Evolutionary conservation across 2,113 vertebrate genomes (phyloP).

Genomic region (Sinocyclocheilus rhinocerous): DNA sequence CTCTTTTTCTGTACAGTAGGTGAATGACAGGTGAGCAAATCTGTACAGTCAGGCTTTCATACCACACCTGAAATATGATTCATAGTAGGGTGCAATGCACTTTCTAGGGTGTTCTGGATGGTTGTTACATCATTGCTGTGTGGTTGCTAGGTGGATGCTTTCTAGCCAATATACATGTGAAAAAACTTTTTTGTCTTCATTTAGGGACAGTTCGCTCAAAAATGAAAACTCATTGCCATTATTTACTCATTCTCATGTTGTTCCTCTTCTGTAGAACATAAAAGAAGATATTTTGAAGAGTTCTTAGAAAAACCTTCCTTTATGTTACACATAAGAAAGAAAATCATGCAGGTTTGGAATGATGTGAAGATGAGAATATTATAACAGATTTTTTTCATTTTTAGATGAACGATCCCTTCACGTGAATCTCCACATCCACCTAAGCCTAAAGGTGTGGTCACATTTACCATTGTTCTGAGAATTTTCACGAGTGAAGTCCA

Average conservation of each 20-base stretch:
- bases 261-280: too few species aligned
- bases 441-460: not conserved
- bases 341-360: too few species aligned
- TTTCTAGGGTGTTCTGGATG: not conserved
- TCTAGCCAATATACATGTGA: not conserved
- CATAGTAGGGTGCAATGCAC: not conserved
- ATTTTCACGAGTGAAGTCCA: not conserved
- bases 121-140: not conserved
- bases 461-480: not conserved
- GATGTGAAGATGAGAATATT: too few species aligned
- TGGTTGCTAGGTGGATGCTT: slow-evolving; percentile 1
- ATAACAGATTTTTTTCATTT: not conserved
- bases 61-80: slow-evolving; percentile 5
- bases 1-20: not conserved
- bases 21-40: not conserved
- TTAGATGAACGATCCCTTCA: not conserved
- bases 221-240: too few species aligned
- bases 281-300: too few species aligned
- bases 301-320: too few species aligned
- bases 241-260: too few species aligned
- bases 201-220: not conserved
- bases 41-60: slow-evolving; percentile 1
- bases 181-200: not conserved
- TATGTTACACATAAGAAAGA: too few species aligned
- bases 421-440: not conserved